Conservation (phyloP, 2,797 vertebrate species). For the Australoheros facetus region DNA sequence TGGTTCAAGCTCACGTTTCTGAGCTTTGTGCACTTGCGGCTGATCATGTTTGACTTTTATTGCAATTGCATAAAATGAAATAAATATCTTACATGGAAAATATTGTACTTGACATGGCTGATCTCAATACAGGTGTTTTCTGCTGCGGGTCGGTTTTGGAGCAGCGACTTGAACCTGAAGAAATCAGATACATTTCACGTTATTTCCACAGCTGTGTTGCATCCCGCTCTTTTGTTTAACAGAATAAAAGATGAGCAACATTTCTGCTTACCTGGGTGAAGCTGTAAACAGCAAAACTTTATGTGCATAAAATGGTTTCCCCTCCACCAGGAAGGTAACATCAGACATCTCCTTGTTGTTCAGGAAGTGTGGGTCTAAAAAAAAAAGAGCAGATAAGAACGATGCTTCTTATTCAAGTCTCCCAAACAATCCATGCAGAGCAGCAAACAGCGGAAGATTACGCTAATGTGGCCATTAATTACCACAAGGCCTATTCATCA, state of each 20-base stretch:
- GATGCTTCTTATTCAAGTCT: neutral
- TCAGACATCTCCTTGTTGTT: constrained; percentile 88
- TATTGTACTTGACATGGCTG: constrained; percentile 94
- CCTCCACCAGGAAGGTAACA: constrained; percentile 85
- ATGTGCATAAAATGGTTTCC: constrained; percentile 87
- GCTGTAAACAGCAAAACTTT: constrained; percentile 85
- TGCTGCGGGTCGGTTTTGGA: constrained; percentile 93
- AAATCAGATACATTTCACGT: neutral
- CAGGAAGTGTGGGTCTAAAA: constrained; percentile 82
- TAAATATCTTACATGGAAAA: constrained; percentile 69
- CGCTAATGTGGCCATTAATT: constrained; percentile 27
- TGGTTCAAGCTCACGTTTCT: neutral
- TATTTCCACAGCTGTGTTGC: neutral
- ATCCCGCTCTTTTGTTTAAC: neutral
- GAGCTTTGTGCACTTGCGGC: neutral
- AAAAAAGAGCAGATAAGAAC: neutral
- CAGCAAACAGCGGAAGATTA: constrained; percentile 20
- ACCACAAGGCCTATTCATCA: neutral
- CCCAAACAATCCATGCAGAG: neutral
- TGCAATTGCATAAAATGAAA: neutral
- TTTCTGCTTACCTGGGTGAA: constrained; percentile 73
- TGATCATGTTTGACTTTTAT: neutral
- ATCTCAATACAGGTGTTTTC: constrained; percentile 98
- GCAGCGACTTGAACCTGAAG: constrained; percentile 93
- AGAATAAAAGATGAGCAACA: neutral